Conservation (phyloP, 53 echinoderm and acorn worm species). For the Mesocentrotus franciscanus region DNA sequence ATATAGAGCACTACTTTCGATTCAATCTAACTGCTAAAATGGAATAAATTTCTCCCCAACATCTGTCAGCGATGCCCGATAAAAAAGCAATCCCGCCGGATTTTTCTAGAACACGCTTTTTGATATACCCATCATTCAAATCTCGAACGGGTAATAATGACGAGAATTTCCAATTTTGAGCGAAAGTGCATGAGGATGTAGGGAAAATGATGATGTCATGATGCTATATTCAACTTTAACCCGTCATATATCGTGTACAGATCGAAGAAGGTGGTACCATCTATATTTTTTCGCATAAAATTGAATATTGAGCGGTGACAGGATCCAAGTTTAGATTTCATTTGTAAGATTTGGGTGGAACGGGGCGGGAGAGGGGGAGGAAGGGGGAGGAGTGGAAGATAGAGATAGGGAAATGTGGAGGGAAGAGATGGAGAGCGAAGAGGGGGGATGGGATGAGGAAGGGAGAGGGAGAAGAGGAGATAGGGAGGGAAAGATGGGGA, state of each 20-base stretch:
- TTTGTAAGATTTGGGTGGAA: background rate
- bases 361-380: background rate
- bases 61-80: background rate
- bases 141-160: background rate
- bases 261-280: background rate
- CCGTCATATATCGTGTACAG: background rate
- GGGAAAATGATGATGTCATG: constrained; percentile 20
- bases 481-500: no score
- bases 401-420: background rate
- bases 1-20: background rate
- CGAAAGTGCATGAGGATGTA: constrained; percentile 24
- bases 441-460: background rate
- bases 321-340: background rate
- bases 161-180: constrained; percentile 8
- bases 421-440: background rate
- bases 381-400: background rate
- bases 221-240: constrained; percentile 9
- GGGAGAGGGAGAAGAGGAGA: background rate
- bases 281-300: background rate
- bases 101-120: background rate
- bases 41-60: constrained; percentile 14
- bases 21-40: background rate
- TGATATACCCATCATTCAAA: background rate
- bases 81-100: background rate
- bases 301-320: background rate